A percentile compares a stretch with the other conserved stretches of the same genome.
phyloP scores from a whole-genome alignment of 2,797 vertebrate genomes.

The Tenualosa ilisha region DNA sequence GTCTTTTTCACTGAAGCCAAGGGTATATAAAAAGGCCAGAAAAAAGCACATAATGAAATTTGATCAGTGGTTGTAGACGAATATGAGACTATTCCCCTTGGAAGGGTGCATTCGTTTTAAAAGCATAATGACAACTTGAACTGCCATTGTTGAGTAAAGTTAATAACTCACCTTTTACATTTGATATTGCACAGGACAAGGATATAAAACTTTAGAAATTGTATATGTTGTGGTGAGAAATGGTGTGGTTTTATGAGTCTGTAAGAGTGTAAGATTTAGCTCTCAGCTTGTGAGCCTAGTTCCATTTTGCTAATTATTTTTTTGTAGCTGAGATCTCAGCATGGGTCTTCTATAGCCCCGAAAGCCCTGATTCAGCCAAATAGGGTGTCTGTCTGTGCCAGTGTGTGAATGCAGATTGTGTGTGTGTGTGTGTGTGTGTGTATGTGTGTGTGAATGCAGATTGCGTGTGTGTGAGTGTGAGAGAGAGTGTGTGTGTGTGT shows the following conservation, averaged over 20 bases:
- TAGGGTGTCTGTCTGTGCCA: slow-evolving; percentile 15
- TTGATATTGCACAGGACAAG: background rate
- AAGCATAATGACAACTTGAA: background rate
- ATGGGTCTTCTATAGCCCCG: slow-evolving; percentile 51
- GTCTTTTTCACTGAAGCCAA: background rate
- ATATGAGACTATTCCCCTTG: background rate
- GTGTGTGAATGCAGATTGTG: slow-evolving; percentile 23
- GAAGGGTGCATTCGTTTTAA: background rate
- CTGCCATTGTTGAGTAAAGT: background rate
- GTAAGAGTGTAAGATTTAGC: slow-evolving; percentile 66
- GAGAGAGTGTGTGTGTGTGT: background rate
- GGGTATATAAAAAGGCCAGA: background rate
- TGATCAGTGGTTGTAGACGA: background rate
- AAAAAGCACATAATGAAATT: slow-evolving; percentile 12
- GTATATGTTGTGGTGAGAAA: background rate
- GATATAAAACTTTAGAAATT: background rate
- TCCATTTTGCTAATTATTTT: slow-evolving; percentile 77
- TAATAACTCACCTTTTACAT: background rate
- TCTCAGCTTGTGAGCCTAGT: slow-evolving; percentile 64
- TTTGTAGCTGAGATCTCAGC: slow-evolving; percentile 69
- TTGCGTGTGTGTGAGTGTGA: background rate
- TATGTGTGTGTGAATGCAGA: background rate
- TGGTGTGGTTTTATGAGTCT: slow-evolving; percentile 46
- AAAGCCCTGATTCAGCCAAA: slow-evolving; percentile 42
- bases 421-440: background rate